These are phyloP conservation scores for Listronotus oregonensis DNA, from an alignment of 1,140 invertebrate genomes.

Conservation along the genomic window DNA sequence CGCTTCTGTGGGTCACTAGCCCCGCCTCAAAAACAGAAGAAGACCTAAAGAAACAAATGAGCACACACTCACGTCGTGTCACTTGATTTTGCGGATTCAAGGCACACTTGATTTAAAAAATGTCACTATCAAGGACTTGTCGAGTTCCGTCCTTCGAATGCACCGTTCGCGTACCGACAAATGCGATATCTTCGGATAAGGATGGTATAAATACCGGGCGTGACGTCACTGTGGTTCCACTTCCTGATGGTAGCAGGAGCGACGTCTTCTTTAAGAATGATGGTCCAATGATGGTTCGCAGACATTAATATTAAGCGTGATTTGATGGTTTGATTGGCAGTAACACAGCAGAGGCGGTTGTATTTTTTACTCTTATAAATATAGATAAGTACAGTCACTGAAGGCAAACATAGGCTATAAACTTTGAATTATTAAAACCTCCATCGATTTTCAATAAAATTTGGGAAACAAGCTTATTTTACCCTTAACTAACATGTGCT, in stretches of 20 bases:
- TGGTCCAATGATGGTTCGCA: too few species aligned
- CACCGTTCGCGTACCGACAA: slow-evolving; percentile 8
- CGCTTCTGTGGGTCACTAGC: slow-evolving; percentile 14
- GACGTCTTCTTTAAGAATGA: background rate
- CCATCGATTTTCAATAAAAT: too few species aligned
- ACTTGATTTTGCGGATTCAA: background rate
- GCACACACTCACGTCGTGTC: background rate
- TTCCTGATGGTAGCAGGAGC: slow-evolving; percentile 1
- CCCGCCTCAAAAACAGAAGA: slow-evolving; percentile 14
- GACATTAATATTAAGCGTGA: too few species aligned
- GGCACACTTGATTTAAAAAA: background rate
- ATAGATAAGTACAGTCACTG: too few species aligned
- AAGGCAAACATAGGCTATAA: too few species aligned
- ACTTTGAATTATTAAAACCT: too few species aligned
- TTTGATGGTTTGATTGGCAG: too few species aligned
- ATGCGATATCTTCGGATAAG: slow-evolving; percentile 5
- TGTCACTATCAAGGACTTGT: too few species aligned
- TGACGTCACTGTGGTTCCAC: slow-evolving; percentile 13
- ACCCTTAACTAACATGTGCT: too few species aligned
- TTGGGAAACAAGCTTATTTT: too few species aligned
- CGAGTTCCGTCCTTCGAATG: slow-evolving; percentile 4
- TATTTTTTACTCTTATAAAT: too few species aligned
- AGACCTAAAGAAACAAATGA: background rate
- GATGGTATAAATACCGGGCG: slow-evolving; percentile 12
- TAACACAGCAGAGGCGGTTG: too few species aligned